Evolutionary conservation across 2,888 invertebrate genomes (phyloP).

Genomic region (Gonocerus acuteangulatus): DNA sequence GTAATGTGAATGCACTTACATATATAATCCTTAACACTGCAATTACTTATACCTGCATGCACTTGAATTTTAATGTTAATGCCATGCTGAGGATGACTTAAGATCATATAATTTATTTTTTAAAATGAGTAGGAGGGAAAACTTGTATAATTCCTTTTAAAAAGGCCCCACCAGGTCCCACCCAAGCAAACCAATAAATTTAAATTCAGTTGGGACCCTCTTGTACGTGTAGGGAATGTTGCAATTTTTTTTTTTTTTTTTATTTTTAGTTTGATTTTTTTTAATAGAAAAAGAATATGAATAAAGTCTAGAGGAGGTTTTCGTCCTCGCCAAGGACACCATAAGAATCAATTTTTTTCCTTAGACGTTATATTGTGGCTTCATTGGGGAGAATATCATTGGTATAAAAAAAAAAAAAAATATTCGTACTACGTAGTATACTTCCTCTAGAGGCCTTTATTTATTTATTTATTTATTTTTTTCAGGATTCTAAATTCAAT

Average conservation of each 20-base stretch:
- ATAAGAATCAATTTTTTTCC: slow-evolving; percentile 1
- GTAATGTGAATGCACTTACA: too few species aligned
- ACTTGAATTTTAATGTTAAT: too few species aligned
- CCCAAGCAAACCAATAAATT: slow-evolving; percentile 22
- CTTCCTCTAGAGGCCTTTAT: too few species aligned
- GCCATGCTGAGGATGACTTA: background rate
- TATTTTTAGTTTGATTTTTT: too few species aligned
- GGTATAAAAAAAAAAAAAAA: too few species aligned
- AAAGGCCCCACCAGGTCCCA: slow-evolving; percentile 15
- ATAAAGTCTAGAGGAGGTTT: slow-evolving; percentile 1
- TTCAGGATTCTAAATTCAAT: too few species aligned
- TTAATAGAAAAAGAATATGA: slow-evolving; percentile 2
- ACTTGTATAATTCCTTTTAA: slow-evolving; percentile 14
- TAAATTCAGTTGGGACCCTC: slow-evolving; percentile 13
- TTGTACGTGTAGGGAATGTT: slow-evolving; percentile 19
- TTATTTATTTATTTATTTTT: too few species aligned
- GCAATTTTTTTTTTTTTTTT: slow-evolving; percentile 16
- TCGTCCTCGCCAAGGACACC: slow-evolving; percentile 14
- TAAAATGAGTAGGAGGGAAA: slow-evolving; percentile 1
- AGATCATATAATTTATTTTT: background rate
- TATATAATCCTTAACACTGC: too few species aligned
- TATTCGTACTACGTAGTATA: too few species aligned
- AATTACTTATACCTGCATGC: too few species aligned
- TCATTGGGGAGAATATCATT: too few species aligned
- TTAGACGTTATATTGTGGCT: too few species aligned